Conservation (phyloP, 2,113 vertebrate species). For the Myrmophylax atrothorax region DNA sequence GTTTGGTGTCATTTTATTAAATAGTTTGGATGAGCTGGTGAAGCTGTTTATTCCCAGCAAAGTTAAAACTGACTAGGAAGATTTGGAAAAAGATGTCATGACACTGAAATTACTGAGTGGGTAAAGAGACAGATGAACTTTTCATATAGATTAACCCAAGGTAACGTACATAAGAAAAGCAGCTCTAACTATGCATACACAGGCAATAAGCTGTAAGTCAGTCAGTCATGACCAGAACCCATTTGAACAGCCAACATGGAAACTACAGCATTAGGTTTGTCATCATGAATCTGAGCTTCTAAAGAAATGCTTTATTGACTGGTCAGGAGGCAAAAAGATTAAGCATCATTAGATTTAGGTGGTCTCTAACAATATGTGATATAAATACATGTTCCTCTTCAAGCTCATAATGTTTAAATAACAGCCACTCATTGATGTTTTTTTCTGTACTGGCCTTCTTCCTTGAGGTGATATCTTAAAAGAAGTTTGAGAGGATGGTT, state of each 20-base stretch:
- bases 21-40: not conserved
- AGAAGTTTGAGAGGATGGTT: not conserved
- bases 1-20: not conserved
- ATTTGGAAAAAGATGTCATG: not conserved
- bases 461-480: not conserved
- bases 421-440: not conserved
- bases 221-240: not conserved
- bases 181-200: not conserved
- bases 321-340: not conserved
- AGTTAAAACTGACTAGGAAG: not conserved
- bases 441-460: not conserved
- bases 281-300: not conserved
- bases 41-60: not conserved
- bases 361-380: not conserved
- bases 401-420: not conserved
- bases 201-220: not conserved
- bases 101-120: not conserved
- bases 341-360: not conserved
- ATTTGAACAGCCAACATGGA: not conserved
- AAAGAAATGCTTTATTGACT: not conserved
- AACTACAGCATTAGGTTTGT: not conserved
- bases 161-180: not conserved
- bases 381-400: not conserved
- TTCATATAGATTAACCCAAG: not conserved
- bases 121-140: not conserved